These are phyloP conservation scores for Melieria omissa DNA, from an alignment of 2,888 invertebrate species.

Conservation along the genomic window DNA sequence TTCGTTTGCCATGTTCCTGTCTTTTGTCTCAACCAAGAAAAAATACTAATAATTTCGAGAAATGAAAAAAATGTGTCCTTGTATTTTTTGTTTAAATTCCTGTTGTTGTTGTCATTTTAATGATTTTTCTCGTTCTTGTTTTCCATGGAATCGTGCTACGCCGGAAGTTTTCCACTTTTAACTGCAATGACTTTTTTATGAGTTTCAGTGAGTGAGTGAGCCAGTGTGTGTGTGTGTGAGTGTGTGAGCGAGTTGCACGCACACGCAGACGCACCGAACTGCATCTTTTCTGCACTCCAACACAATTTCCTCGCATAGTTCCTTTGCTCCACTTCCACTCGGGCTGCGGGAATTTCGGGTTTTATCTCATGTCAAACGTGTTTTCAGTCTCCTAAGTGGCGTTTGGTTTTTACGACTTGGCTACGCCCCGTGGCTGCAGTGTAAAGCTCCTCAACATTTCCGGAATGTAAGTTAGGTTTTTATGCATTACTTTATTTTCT, in stretches of 20 bases:
- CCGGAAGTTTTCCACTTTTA: slow-evolving; percentile 59
- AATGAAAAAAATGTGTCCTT: too few relatives aligned
- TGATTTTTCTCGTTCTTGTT: slow-evolving; percentile 52
- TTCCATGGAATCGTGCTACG: slow-evolving; percentile 49
- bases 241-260: slow-evolving; percentile 15
- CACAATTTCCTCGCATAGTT: too few relatives aligned
- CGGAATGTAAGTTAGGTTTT: slow-evolving; percentile 29
- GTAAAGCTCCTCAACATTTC: slow-evolving; percentile 23
- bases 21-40: too few relatives aligned
- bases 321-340: background rate
- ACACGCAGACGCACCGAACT: background rate
- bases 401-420: too few relatives aligned
- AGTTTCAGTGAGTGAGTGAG: slow-evolving; percentile 33
- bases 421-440: background rate
- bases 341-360: slow-evolving; percentile 12
- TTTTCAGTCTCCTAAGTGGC: background rate
- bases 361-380: background rate
- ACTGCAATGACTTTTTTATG: slow-evolving; percentile 53
- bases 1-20: too few relatives aligned
- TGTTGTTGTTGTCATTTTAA: slow-evolving; percentile 38
- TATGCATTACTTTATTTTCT: slow-evolving; percentile 19
- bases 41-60: too few relatives aligned
- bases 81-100: slow-evolving; percentile 7
- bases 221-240: background rate
- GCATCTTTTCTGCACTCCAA: too few relatives aligned